Percentiles rank a stretch among this genome's conserved stretches.
These are phyloP conservation scores for Leistus spinibarbis DNA, from an alignment of 2,888 invertebrate genomes.

Conservation along the genomic window DNA sequence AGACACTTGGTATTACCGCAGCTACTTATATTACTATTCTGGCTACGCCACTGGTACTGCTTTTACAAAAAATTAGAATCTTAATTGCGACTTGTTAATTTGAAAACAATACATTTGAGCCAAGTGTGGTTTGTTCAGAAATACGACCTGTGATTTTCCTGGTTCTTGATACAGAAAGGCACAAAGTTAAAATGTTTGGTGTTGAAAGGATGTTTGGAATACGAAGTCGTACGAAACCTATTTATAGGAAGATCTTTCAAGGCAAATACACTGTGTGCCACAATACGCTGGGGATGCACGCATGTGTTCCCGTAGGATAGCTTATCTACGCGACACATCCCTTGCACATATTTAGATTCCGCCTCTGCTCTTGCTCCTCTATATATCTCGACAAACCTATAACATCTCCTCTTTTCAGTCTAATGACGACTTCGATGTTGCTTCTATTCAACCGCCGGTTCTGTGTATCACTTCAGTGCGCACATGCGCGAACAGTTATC, in stretches of 20 bases:
- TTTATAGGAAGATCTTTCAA: neutral
- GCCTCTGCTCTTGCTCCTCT: neutral
- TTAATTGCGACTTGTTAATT: too few relatives aligned
- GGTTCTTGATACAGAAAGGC: neutral
- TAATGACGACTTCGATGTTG: neutral
- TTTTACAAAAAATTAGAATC: too few relatives aligned
- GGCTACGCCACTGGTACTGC: too few relatives aligned
- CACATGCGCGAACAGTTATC: neutral
- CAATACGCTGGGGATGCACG: neutral
- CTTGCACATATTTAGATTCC: neutral
- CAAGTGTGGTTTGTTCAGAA: too few relatives aligned
- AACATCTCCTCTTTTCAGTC: neutral
- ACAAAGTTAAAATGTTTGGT: neutral
- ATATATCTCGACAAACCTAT: neutral
- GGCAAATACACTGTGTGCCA: too few relatives aligned
- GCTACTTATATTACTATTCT: too few relatives aligned
- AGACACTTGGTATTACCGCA: too few relatives aligned
- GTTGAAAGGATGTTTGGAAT: neutral
- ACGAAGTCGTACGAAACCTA: neutral
- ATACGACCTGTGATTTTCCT: neutral
- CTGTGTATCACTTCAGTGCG: neutral
- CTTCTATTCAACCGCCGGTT: neutral
- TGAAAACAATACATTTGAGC: too few relatives aligned
- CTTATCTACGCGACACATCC: conserved; percentile 21
- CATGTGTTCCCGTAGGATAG: conserved; percentile 17